Evolutionary conservation across 2,113 vertebrate species (phyloP).

Genomic region (Calonectris borealis): DNA sequence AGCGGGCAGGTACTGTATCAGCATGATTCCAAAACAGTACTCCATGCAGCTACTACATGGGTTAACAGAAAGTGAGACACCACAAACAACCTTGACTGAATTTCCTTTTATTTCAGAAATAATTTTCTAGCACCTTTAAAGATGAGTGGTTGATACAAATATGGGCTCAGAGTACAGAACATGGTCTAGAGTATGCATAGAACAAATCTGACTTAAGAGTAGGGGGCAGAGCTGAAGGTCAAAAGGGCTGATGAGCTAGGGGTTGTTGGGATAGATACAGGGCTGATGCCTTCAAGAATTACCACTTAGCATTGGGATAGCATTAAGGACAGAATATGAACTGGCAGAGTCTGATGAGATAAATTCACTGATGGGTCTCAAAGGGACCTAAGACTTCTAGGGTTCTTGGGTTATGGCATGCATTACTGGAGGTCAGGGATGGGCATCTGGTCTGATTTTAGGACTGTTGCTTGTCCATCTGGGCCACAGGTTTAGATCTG

Average conservation of each 20-base stretch:
- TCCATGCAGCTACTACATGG: neutral
- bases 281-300: neutral
- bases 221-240: neutral
- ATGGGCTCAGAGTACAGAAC: neutral
- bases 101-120: neutral
- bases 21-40: neutral
- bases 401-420: neutral
- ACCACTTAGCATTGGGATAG: neutral
- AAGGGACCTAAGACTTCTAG: neutral
- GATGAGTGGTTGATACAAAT: neutral
- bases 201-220: neutral
- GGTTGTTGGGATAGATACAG: neutral
- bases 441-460: neutral
- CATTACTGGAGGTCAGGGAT: neutral
- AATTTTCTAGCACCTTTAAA: neutral
- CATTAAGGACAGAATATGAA: neutral
- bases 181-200: fast-evolving
- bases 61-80: neutral
- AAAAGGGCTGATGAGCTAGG: neutral
- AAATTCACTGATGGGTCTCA: neutral
- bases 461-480: neutral
- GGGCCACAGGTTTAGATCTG: neutral
- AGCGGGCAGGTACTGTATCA: neutral
- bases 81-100: neutral
- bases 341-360: neutral